phyloP scores from a whole-genome alignment of 2,113 vertebrate species.

The Lasiurus borealis region DNA sequence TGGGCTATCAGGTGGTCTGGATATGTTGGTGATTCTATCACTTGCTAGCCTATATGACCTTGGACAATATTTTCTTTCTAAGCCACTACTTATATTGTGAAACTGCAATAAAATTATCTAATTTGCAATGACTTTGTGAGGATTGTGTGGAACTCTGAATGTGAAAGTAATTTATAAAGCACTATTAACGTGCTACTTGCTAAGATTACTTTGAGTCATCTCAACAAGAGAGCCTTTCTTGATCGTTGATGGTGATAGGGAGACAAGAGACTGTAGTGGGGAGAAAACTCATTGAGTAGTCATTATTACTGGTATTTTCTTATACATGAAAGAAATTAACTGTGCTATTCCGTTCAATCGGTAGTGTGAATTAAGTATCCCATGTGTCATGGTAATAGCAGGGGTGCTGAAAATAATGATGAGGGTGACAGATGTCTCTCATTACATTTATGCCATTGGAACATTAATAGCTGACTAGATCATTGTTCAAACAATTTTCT shows the following conservation, averaged over 20 bases:
- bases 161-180: conserved; percentile 19
- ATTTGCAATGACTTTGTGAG: neutral
- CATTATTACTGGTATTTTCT: neutral
- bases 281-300: neutral
- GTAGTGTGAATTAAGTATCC: neutral
- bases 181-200: neutral
- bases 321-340: neutral
- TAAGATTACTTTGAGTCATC: neutral
- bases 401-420: neutral
- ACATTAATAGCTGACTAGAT: neutral
- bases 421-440: neutral
- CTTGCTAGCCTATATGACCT: neutral
- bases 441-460: neutral
- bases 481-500: neutral
- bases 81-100: neutral
- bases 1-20: neutral
- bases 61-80: neutral
- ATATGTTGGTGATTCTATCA: neutral
- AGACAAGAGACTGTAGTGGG: neutral
- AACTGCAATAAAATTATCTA: neutral
- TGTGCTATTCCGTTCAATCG: neutral
- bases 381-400: neutral
- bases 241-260: neutral
- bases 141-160: neutral
- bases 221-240: conserved; percentile 1